Evolutionary conservation across 2,888 invertebrate species (phyloP), one percentile per base, ranked within the genome.

Genomic region (Anticlea derivata): DNA sequence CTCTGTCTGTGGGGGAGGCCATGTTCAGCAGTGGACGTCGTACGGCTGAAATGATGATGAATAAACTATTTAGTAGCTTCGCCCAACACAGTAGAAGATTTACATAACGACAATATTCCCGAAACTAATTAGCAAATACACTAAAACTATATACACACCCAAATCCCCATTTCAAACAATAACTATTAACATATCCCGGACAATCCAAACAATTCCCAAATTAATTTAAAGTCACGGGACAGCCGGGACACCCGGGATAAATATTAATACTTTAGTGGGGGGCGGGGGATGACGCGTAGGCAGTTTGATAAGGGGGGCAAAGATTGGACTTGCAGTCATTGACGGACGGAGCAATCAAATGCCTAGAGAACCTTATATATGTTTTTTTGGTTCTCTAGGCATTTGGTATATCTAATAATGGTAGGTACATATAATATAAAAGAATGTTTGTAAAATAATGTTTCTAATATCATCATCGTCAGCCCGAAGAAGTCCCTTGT

Each of bases 161-260:
- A 51, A 58, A 64, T 57, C 49, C 62, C 60, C 56, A 60, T 55
- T 55, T 52, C 52, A 56, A 60, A 65, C 63, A 61, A 63, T 68
- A 62, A 74, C 74, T 72, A 70, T 70, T 66, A 65, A 65, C 63
- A 61, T 57, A 60, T 50, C 59, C 57, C 61, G 55, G 60, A 63
- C 68, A 71, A 70, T 65, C 62, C 58, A 65, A 70, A 73, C 70
- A 73, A 74, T 70, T 70, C 73, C 65, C 69, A 71, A 80, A 84
- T 86, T 86, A 86, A 87, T 86, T 83, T 79, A 73, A 60, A 74
- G 71, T 67, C 69, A 63, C 62, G 72, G 76, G 81, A 83, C 84
- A 80, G 65, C 66, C 52, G 78, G 82, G 79, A 81, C 82, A 79
- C 69, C 49, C 68, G 65, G 63, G 65, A 80, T 88, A 80, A 87